phyloP scores from a whole-genome alignment of 2,797 vertebrate species.

The Sciurus vulgaris region DNA sequence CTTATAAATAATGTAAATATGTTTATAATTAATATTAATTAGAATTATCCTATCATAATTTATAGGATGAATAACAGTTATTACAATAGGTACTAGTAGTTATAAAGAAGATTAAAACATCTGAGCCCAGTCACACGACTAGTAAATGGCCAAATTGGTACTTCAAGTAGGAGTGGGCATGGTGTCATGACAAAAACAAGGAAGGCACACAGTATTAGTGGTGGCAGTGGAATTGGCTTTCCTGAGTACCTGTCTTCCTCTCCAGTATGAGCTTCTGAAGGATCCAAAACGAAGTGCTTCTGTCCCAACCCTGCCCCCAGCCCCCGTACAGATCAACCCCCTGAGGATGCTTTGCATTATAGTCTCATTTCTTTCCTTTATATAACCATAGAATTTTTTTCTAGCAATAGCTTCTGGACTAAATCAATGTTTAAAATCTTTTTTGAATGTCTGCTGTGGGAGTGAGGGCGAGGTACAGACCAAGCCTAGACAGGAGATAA shows the following conservation, averaged over 20 bases:
- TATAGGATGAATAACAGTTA: conserved; percentile 13
- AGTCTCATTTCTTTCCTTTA: conserved; percentile 38
- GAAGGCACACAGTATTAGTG: not conserved
- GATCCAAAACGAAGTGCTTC: not conserved
- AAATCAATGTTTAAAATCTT: conserved; percentile 32
- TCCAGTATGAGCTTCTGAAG: not conserved
- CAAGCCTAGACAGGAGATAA: not conserved
- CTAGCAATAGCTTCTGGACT: not conserved
- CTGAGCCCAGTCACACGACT: not conserved
- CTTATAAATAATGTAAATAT: conserved; percentile 21
- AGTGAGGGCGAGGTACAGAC: not conserved
- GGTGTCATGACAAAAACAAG: conserved; percentile 21
- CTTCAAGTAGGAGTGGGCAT: conserved; percentile 7
- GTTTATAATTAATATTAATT: not conserved
- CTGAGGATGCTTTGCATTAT: conserved; percentile 29
- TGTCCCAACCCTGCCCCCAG: not conserved
- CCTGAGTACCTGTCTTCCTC: not conserved
- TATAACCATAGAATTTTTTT: conserved; percentile 36
- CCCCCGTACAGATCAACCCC: not conserved
- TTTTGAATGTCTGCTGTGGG: conserved; percentile 5
- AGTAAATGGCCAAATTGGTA: not conserved
- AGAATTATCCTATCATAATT: not conserved
- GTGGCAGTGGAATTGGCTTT: not conserved
- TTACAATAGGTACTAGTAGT: conserved; percentile 5
- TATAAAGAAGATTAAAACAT: conserved; percentile 34